phyloP scores from a whole-genome alignment of 2,888 invertebrate species.

The Hypomecis punctinalis region DNA sequence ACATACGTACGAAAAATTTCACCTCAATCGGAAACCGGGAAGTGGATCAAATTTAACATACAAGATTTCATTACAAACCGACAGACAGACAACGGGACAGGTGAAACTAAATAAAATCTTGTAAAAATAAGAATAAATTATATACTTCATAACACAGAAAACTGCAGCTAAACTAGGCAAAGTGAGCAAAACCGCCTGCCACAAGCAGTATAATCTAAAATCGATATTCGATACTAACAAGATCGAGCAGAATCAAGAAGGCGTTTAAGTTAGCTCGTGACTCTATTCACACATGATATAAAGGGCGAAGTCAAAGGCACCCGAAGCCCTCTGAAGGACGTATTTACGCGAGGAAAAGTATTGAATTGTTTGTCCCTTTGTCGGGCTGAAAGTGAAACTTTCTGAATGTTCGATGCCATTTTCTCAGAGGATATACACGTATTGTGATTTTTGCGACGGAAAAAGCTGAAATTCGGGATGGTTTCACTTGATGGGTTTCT shows the following conservation, averaged over 20 bases:
- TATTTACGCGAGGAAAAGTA: conserved; percentile 31
- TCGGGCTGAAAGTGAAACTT: conserved; percentile 25
- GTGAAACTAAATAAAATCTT: no score
- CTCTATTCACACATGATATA: conserved; percentile 68
- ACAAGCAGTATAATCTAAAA: conserved; percentile 51
- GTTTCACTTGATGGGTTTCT: not conserved
- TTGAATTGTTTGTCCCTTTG: conserved; percentile 33
- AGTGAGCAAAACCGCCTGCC: not conserved
- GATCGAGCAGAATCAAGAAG: conserved; percentile 67
- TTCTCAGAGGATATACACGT: conserved; percentile 8
- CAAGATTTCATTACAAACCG: no score
- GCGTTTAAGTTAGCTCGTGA: conserved; percentile 73
- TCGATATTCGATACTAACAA: conserved; percentile 58
- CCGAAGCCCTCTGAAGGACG: conserved; percentile 21
- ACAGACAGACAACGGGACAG: no score
- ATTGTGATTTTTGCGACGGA: not conserved
- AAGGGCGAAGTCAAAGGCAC: conserved; percentile 41
- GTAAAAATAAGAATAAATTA: no score
- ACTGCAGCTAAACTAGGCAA: not conserved
- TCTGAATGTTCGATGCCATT: conserved; percentile 23
- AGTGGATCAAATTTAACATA: no score
- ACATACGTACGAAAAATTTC: no score
- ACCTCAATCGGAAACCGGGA: no score
- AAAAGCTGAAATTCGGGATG: not conserved
- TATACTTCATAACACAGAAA: no score